Conservation (phyloP, 2,797 vertebrate genomes). For the Takifugu rubripes region DNA sequence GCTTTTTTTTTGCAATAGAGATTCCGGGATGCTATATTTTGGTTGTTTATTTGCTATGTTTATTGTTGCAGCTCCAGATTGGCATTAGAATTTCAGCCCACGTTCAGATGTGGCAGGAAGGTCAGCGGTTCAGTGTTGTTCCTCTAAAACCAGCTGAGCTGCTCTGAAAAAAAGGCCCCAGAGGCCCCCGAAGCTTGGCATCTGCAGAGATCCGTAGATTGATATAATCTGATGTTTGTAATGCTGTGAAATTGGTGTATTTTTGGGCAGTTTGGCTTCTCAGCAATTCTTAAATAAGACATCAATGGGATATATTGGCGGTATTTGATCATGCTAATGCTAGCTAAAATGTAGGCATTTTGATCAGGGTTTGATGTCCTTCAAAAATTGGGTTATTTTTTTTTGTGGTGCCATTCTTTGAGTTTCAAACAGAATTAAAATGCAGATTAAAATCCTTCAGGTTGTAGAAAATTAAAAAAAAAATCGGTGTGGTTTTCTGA, state of each 20-base stretch:
- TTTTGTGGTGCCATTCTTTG: no score
- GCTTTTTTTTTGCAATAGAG: not conserved
- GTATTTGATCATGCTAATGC: no score
- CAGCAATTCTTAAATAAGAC: not conserved
- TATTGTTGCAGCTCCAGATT: conserved; percentile 2
- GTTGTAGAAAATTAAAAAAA: no score
- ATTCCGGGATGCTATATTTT: not conserved
- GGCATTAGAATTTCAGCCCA: not conserved
- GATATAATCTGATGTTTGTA: conserved; percentile 9
- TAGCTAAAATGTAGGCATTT: no score
- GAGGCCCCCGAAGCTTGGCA: conserved; percentile 11
- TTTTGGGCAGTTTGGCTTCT: not conserved
- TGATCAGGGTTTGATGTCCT: no score
- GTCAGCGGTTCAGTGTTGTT: not conserved
- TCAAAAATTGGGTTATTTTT: not conserved
- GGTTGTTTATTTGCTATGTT: not conserved
- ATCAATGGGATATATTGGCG: not conserved
- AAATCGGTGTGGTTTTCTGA: no score
- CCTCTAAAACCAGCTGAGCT: no score
- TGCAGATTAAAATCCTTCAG: no score
- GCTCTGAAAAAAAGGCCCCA: not conserved
- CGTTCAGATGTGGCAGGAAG: not conserved
- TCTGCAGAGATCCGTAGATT: conserved; percentile 18
- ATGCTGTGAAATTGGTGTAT: not conserved
- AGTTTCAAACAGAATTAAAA: no score